These are phyloP conservation scores for Drosophila mauritiana DNA, from an alignment of 1,140 invertebrate species.

Conservation along the genomic window DNA sequence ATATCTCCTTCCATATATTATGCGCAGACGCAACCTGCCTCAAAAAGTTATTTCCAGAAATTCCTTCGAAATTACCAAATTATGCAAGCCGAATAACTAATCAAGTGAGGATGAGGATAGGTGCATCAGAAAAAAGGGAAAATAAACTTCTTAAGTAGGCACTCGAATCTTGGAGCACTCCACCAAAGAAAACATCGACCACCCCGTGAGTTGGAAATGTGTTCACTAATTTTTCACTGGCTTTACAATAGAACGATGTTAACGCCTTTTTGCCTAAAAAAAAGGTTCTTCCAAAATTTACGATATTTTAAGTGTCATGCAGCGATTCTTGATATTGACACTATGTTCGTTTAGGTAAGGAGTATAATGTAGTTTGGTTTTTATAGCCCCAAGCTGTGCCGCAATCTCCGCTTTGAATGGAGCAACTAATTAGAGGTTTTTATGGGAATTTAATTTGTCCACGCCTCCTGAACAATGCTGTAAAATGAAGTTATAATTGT, in stretches of 20 bases:
- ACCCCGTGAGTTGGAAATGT: slow-evolving; percentile 62
- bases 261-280: slow-evolving; percentile 27
- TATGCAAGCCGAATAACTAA: slow-evolving; percentile 74
- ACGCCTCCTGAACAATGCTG: slow-evolving; percentile 45
- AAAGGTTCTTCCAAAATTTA: slow-evolving; percentile 57
- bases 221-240: slow-evolving; percentile 64
- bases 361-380: slow-evolving; percentile 18
- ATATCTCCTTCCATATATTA: slow-evolving; percentile 38
- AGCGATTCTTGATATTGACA: slow-evolving; percentile 63
- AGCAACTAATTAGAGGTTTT: slow-evolving; percentile 69
- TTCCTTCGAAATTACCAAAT: slow-evolving; percentile 63
- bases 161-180: slow-evolving; percentile 13
- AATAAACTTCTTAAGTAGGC: slow-evolving; percentile 35
- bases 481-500: slow-evolving; percentile 74
- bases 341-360: slow-evolving; percentile 13
- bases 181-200: slow-evolving; percentile 43
- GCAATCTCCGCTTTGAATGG: slow-evolving; percentile 61
- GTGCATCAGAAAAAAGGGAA: slow-evolving; percentile 9
- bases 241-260: slow-evolving; percentile 28
- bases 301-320: slow-evolving; percentile 70
- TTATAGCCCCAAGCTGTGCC: slow-evolving; percentile 66
- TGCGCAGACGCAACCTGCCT: slow-evolving; percentile 75
- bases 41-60: slow-evolving; percentile 53
- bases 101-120: slow-evolving; percentile 44
- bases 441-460: slow-evolving; percentile 76